A percentile compares a stretch with the other conserved stretches of the same genome.
These are phyloP conservation scores for Microctenopoma steveboyesi DNA, from an alignment of 2,797 vertebrate species.

Conservation along the genomic window DNA sequence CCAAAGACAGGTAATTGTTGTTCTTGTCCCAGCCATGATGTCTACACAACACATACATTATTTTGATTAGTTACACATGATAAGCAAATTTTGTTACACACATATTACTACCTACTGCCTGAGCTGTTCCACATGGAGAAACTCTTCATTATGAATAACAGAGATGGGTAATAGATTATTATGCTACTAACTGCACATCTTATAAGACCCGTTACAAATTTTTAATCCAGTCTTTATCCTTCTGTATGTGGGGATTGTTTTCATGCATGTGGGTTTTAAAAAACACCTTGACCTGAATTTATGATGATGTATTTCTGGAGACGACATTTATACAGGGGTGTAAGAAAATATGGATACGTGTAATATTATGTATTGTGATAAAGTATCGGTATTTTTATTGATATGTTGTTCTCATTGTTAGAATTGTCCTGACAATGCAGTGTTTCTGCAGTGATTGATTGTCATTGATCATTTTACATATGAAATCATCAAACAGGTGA, in stretches of 20 bases:
- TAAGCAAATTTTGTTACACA: not conserved
- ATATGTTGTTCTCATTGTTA: too few relatives aligned
- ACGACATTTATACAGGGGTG: not conserved
- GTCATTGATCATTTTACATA: too few relatives aligned
- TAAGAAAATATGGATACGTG: too few relatives aligned
- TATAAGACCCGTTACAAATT: not conserved
- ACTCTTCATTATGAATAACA: too few relatives aligned
- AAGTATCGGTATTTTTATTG: too few relatives aligned
- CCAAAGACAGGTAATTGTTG: slow-evolving; percentile 87
- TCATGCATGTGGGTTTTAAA: not conserved
- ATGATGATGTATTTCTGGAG: not conserved
- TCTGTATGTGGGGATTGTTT: too few relatives aligned
- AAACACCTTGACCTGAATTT: not conserved
- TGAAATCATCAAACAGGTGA: too few relatives aligned
- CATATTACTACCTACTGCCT: not conserved
- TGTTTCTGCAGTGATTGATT: too few relatives aligned
- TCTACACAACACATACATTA: slow-evolving; percentile 63
- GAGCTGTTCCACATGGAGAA: not conserved
- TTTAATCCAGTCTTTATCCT: not conserved
- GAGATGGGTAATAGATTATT: not conserved
- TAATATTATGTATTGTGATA: too few relatives aligned
- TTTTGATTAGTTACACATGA: not conserved
- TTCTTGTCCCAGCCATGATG: slow-evolving; percentile 87
- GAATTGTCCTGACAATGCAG: too few relatives aligned
- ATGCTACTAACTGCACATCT: not conserved